Evolutionary conservation across 2,113 vertebrate species (phyloP).

Genomic region (Hippocampus comes): DNA sequence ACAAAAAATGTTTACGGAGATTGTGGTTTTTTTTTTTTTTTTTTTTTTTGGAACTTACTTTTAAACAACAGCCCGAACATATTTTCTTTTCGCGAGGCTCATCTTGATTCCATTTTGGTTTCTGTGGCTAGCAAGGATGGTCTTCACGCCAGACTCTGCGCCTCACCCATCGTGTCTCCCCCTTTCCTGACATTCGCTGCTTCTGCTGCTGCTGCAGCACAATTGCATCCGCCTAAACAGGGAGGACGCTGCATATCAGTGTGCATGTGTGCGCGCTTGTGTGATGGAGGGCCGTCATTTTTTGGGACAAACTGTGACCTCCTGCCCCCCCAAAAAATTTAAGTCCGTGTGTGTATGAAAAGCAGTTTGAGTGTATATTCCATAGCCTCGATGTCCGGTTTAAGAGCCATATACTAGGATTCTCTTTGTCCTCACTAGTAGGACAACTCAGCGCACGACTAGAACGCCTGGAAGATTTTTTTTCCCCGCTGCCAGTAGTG

Average conservation of each 20-base stretch:
- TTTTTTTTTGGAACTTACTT: no score
- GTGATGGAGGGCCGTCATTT: conserved; percentile 24
- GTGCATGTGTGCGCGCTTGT: neutral
- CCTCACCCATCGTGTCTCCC: neutral
- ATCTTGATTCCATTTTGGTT: neutral
- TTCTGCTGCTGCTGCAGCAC: conserved; percentile 49
- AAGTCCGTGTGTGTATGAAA: conserved; percentile 13
- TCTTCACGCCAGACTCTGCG: neutral
- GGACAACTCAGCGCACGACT: no score
- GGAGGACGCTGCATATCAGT: conserved; percentile 51
- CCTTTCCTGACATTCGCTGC: neutral
- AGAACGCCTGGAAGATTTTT: no score
- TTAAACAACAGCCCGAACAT: neutral
- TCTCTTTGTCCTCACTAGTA: no score
- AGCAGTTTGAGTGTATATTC: neutral
- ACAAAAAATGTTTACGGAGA: neutral
- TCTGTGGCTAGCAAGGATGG: neutral
- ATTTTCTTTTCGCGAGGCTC: neutral
- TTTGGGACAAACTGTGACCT: conserved; percentile 30
- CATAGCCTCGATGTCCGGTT: no score
- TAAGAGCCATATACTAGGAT: no score
- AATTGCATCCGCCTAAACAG: conserved; percentile 43
- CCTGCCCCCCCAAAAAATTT: conserved; percentile 14
- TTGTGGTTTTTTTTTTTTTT: neutral
- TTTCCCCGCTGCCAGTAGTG: no score